These are phyloP conservation scores for Melipona quadrifasciata DNA, from an alignment of 1,140 invertebrate genomes.

Conservation along the genomic window DNA sequence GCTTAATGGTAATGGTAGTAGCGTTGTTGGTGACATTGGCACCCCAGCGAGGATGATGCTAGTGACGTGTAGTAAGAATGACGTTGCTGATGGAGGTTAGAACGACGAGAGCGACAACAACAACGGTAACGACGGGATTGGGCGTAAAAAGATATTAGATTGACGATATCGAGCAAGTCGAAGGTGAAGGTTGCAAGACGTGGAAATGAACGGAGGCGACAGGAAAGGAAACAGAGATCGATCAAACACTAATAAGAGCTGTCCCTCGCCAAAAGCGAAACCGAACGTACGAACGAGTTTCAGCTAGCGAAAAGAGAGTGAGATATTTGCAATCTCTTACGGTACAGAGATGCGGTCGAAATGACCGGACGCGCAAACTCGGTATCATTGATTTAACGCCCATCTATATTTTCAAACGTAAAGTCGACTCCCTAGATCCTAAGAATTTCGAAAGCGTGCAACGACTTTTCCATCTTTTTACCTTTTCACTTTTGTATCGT, in stretches of 20 bases:
- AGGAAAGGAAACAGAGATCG: conserved; percentile 20
- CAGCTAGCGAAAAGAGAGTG: conserved; percentile 27
- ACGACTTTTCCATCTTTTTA: neutral
- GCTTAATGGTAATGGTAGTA: conserved; percentile 1
- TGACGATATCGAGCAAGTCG: neutral
- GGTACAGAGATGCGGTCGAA: conserved; percentile 54
- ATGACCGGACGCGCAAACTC: conserved; percentile 74
- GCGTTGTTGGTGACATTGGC: neutral
- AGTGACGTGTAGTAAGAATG: neutral
- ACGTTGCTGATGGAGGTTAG: neutral
- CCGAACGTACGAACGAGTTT: conserved; percentile 26
- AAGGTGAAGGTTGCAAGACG: conserved; percentile 4
- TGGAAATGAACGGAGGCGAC: conserved; percentile 2
- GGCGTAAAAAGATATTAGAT: conserved; percentile 11
- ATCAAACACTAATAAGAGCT: conserved; percentile 21
- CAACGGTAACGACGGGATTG: conserved; percentile 14
- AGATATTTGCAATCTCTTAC: conserved; percentile 58
- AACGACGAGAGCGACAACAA: conserved; percentile 18
- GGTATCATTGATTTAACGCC: conserved; percentile 80
- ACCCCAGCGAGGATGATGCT: neutral
- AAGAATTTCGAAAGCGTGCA: neutral
- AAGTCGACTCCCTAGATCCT: conserved; percentile 36
- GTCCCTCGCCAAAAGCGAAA: conserved; percentile 33
- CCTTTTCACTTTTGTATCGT: neutral
- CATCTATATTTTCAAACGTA: conserved; percentile 64